phyloP scores from a whole-genome alignment of 2,797 vertebrate species.

The Melanotaenia trifasciata region DNA sequence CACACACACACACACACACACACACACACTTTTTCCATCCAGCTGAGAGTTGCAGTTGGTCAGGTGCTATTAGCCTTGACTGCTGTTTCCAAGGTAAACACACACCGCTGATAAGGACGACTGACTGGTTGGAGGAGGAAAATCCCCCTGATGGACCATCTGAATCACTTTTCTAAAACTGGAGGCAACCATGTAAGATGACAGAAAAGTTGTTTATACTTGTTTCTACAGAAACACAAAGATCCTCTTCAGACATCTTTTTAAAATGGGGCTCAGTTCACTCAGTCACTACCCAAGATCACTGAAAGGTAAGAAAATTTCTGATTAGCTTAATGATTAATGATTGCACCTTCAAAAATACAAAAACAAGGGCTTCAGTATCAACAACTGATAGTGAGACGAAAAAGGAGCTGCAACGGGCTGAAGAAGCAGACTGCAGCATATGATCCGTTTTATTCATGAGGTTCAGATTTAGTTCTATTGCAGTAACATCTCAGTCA shows the following conservation, averaged over 20 bases:
- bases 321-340: background rate
- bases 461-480: background rate
- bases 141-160: constrained; percentile 21
- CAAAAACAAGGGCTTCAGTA: background rate
- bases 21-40: constrained; percentile 11
- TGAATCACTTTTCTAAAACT: constrained; percentile 20
- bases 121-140: constrained; percentile 42
- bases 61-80: constrained; percentile 60
- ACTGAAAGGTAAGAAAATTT: background rate
- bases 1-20: constrained; percentile 6
- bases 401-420: background rate
- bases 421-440: background rate
- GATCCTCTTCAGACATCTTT: background rate
- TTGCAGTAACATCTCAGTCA: background rate
- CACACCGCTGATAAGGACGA: constrained; percentile 51
- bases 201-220: background rate
- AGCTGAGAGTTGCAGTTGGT: constrained; percentile 23
- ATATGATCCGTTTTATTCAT: background rate
- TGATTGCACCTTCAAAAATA: background rate
- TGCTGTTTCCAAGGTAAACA: constrained; percentile 60
- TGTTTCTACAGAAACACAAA: background rate
- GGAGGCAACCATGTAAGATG: too few species aligned
- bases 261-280: constrained; percentile 2
- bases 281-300: background rate
- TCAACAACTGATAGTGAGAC: background rate